These are phyloP conservation scores for Dryocosmus kuriphilus DNA, from an alignment of 2,888 invertebrate species.

Conservation along the genomic window DNA sequence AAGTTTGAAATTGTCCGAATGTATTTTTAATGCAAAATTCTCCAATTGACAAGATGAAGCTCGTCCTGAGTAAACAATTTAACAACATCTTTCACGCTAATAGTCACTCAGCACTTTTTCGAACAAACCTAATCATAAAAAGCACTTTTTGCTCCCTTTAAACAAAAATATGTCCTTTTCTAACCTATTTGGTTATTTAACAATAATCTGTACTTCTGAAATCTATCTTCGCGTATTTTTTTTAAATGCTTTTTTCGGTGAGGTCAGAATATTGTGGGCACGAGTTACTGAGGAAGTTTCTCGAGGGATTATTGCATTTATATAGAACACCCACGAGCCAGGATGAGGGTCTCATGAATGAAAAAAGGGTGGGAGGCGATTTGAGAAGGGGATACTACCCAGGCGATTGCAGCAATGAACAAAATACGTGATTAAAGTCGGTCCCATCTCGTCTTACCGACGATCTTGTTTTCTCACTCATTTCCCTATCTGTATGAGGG, in stretches of 20 bases:
- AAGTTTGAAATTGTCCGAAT: constrained; percentile 64
- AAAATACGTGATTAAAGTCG: constrained; percentile 63
- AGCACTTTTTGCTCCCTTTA: neutral
- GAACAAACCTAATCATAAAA: constrained; percentile 9
- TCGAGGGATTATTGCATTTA: constrained; percentile 64
- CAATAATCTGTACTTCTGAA: neutral
- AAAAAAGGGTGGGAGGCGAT: constrained; percentile 58
- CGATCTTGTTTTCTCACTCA: constrained; percentile 61
- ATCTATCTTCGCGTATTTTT: constrained; percentile 9
- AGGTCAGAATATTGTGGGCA: constrained; percentile 62
- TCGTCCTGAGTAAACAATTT: constrained; percentile 44
- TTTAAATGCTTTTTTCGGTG: constrained; percentile 14
- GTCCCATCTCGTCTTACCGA: constrained; percentile 63
- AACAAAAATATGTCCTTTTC: neutral
- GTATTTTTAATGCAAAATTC: constrained; percentile 33
- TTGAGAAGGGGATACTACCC: constrained; percentile 51
- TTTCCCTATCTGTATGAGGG: constrained; percentile 56
- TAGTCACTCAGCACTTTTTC: constrained; percentile 2
- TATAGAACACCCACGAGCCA: constrained; percentile 67
- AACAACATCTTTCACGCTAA: constrained; percentile 48
- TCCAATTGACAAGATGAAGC: constrained; percentile 31
- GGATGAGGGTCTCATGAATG: constrained; percentile 62
- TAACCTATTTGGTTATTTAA: neutral
- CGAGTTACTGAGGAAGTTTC: constrained; percentile 57
- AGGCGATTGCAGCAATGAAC: constrained; percentile 66